A percentile compares a stretch with the other conserved stretches of the same genome.
These are phyloP conservation scores for Drosophila willistoni DNA, from an alignment of 1,140 invertebrate genomes.

Conservation along the genomic window DNA sequence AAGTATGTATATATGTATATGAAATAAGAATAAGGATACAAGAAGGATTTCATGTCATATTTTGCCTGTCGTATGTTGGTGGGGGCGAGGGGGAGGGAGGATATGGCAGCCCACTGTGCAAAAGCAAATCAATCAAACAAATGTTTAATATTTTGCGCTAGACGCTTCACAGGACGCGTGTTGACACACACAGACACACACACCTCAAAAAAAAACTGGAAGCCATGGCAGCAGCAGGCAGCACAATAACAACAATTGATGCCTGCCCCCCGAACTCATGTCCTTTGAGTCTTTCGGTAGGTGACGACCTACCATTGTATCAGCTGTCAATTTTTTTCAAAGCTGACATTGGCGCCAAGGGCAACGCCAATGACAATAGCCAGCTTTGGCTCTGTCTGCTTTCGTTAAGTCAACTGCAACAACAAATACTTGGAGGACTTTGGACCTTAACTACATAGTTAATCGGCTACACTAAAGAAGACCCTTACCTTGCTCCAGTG, in stretches of 20 bases:
- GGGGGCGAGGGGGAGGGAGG: not conserved
- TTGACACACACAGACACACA: conserved; percentile 32
- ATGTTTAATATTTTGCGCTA: conserved; percentile 70
- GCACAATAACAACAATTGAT: conserved; percentile 35
- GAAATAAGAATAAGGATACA: not conserved
- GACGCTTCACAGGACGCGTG: conserved; percentile 45
- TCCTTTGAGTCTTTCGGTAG: not conserved
- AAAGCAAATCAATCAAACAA: conserved; percentile 65
- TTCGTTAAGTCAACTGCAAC: conserved; percentile 5
- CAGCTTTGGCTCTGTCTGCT: not conserved
- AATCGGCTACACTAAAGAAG: not conserved
- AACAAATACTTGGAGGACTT: not conserved
- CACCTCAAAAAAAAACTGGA: not conserved
- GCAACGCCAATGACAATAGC: not conserved
- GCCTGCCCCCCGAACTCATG: not conserved
- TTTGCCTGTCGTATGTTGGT: not conserved
- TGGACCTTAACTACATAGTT: not conserved
- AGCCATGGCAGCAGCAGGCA: conserved; percentile 37
- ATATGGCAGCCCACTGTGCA: conserved; percentile 2
- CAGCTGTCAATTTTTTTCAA: conserved; percentile 52
- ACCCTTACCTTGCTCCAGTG: no score
- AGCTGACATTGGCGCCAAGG: conserved; percentile 29
- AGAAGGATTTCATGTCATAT: not conserved
- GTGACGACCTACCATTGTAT: conserved; percentile 25
- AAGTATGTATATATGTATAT: not conserved